phyloP scores from a whole-genome alignment of 2,797 vertebrate genomes.

The Pseudopleuronectes americanus region DNA sequence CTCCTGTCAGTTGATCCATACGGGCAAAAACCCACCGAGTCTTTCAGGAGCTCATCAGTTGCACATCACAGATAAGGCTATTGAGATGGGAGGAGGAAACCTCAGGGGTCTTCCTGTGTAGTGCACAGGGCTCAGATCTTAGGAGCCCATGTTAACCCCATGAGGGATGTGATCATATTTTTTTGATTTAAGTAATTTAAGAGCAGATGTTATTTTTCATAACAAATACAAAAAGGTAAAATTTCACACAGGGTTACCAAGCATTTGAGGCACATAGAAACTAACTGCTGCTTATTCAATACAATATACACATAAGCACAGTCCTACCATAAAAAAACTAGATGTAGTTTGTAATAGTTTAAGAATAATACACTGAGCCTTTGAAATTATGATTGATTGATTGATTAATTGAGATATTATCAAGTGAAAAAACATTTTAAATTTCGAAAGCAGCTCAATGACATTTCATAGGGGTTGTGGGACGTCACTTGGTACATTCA shows the following conservation, averaged over 20 bases:
- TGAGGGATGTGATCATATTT: conserved; percentile 34
- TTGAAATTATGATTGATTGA: background rate
- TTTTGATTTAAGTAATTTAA: conserved; percentile 11
- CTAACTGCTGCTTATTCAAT: background rate
- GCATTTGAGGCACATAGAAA: background rate
- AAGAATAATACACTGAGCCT: background rate
- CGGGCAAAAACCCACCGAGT: conserved; percentile 45
- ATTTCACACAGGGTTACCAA: background rate
- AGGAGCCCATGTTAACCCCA: conserved; percentile 12
- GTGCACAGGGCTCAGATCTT: conserved; percentile 4
- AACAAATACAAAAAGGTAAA: conserved; percentile 7
- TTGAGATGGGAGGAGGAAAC: conserved; percentile 32
- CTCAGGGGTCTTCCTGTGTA: conserved; percentile 22
- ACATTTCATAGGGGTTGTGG: background rate
- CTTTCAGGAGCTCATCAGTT: conserved; percentile 75
- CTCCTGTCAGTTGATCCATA: conserved; percentile 67
- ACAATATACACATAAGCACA: background rate
- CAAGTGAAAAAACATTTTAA: background rate
- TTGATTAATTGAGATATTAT: background rate
- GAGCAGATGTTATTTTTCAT: background rate
- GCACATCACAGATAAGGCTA: conserved; percentile 72
- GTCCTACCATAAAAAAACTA: background rate
- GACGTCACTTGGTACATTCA: background rate
- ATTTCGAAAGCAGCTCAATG: background rate
- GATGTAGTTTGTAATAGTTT: background rate